These are phyloP conservation scores for Epirrhoe tristata DNA, from an alignment of 2,888 invertebrate genomes.

Conservation along the genomic window DNA sequence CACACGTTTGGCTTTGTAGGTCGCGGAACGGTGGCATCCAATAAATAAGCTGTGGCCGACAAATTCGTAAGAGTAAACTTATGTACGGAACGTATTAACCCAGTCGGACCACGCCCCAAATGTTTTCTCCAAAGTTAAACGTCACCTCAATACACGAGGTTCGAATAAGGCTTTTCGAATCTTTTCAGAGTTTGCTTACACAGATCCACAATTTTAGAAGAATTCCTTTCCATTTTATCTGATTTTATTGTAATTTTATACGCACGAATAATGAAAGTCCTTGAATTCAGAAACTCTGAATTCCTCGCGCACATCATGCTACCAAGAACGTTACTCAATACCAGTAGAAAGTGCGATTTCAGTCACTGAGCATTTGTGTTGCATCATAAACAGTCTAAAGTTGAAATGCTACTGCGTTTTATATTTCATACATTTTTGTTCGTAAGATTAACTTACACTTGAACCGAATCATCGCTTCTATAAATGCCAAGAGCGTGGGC, in stretches of 20 bases:
- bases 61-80: conserved; percentile 63
- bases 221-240: neutral
- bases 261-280: conserved; percentile 48
- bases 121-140: conserved; percentile 46
- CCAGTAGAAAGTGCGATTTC: conserved; percentile 74
- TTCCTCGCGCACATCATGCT: conserved; percentile 55
- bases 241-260: neutral
- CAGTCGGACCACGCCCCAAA: conserved; percentile 56
- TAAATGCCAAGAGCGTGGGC: conserved; percentile 55
- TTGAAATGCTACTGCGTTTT: conserved; percentile 28
- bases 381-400: conserved; percentile 61
- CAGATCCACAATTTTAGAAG: neutral
- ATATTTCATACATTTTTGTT: conserved; percentile 24
- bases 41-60: conserved; percentile 64
- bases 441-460: conserved; percentile 42
- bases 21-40: conserved; percentile 71
- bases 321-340: conserved; percentile 69
- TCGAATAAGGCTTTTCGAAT: neutral
- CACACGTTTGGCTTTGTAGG: conserved; percentile 70
- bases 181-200: neutral
- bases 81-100: conserved; percentile 48
- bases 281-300: conserved; percentile 56
- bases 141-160: conserved; percentile 4
- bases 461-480: conserved; percentile 53
- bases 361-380: conserved; percentile 65